Evolutionary conservation across 1,140 invertebrate species (phyloP).

Genomic region (Caenorhabditis inopinata): DNA sequence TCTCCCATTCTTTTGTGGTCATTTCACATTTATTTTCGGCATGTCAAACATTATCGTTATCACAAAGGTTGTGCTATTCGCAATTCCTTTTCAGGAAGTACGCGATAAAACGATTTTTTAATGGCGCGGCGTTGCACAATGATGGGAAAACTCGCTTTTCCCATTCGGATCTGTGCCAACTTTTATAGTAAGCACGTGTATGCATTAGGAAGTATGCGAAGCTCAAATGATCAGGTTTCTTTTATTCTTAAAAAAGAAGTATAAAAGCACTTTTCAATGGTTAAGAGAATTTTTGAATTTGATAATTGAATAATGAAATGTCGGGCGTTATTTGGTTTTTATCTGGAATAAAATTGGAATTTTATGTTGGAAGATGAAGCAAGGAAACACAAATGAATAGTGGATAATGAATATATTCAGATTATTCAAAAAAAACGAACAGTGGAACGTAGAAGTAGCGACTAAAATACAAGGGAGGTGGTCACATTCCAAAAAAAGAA

Average conservation of each 20-base stretch:
- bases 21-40: too few species aligned
- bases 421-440: background rate
- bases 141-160: background rate
- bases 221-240: background rate
- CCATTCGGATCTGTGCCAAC: background rate
- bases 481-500: background rate
- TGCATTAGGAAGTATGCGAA: background rate
- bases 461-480: background rate
- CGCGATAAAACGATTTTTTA: background rate
- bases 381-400: background rate
- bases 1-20: too few species aligned
- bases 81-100: background rate
- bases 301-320: too few species aligned
- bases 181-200: conserved; percentile 19
- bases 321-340: too few species aligned
- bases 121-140: background rate
- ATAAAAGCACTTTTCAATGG: too few species aligned
- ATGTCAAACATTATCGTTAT: too few species aligned
- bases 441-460: background rate
- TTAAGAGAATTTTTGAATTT: too few species aligned
- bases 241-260: background rate
- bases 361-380: background rate
- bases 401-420: background rate
- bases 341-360: background rate
- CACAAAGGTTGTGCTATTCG: too few species aligned